phyloP scores from a whole-genome alignment of 2,888 invertebrate species.

The Neoscelio sp. region DNA sequence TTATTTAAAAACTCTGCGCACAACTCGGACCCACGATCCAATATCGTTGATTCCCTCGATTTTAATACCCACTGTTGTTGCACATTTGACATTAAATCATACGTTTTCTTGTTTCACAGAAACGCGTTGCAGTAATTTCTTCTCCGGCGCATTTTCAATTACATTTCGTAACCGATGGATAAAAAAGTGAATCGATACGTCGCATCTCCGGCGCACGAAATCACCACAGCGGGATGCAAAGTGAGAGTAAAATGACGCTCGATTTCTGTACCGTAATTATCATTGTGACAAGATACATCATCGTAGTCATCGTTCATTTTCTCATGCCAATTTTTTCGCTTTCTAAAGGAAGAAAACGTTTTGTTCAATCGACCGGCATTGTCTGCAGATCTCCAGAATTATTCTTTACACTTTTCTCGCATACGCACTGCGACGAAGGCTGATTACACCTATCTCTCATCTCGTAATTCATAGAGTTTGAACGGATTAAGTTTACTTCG shows the following conservation, averaged over 20 bases:
- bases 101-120: no score
- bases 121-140: no score
- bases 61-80: no score
- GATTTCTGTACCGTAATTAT: conserved; percentile 58
- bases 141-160: conserved; percentile 26
- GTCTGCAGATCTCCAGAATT: conserved; percentile 39
- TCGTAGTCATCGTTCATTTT: conserved; percentile 54
- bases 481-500: no score
- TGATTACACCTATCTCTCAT: no score
- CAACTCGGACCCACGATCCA: no score
- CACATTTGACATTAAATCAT: no score
- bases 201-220: conserved; percentile 30
- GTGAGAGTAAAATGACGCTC: conserved; percentile 65
- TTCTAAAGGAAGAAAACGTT: conserved; percentile 63
- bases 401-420: conserved; percentile 42
- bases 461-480: no score
- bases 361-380: conserved; percentile 61
- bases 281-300: conserved; percentile 59
- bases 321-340: conserved; percentile 65
- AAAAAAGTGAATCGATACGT: conserved; percentile 37
- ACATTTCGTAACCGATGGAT: conserved; percentile 36
- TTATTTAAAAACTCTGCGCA: no score
- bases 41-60: no score
- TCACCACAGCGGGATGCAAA: conserved; percentile 42
- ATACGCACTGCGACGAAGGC: neutral